A percentile compares a stretch with the other conserved stretches of the same genome.
These are phyloP conservation scores for Pantherophis vulpinus DNA, from an alignment of 2,797 vertebrate species.

Conservation along the genomic window DNA sequence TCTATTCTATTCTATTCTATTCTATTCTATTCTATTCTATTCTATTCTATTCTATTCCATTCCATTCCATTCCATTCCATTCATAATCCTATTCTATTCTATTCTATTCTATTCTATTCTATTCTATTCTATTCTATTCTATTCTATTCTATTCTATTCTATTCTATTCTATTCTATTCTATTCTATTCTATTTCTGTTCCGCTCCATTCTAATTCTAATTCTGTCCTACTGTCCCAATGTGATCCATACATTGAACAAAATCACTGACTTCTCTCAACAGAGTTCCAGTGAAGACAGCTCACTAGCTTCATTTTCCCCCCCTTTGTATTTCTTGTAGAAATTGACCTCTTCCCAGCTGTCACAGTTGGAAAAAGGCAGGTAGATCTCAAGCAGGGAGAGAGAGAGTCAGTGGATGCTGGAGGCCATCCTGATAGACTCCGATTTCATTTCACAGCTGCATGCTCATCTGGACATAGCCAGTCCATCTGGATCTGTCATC, in stretches of 20 bases:
- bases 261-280: background rate
- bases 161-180: no score
- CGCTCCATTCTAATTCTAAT: no score
- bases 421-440: slow-evolving; percentile 9
- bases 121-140: no score
- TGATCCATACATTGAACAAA: background rate
- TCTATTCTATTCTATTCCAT: no score
- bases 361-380: slow-evolving; percentile 18
- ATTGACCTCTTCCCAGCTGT: slow-evolving; percentile 8
- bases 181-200: no score
- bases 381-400: background rate
- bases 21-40: no score
- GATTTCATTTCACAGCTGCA: slow-evolving; percentile 29
- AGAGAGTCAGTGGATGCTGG: background rate
- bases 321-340: background rate
- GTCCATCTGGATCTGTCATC: slow-evolving; percentile 17
- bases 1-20: no score
- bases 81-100: no score
- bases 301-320: background rate
- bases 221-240: no score
- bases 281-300: background rate
- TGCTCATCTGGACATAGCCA: slow-evolving; percentile 24
- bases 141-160: no score
- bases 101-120: no score
- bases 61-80: no score